Evolutionary conservation across 2,888 invertebrate genomes (phyloP).

Genomic region (Automeris io): DNA sequence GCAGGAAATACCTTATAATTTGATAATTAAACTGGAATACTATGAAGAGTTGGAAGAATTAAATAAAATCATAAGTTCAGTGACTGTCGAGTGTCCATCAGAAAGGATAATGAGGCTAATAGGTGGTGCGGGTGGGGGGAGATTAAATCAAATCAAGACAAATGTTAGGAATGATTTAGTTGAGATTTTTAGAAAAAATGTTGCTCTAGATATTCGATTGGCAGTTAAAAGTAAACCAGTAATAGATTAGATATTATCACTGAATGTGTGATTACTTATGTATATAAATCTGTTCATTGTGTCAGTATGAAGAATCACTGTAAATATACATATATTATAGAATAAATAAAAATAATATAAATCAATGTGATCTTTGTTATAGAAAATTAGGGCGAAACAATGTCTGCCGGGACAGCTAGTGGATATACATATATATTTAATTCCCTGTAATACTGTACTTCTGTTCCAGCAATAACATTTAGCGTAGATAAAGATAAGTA

Average conservation of each 20-base stretch:
- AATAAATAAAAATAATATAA: no score
- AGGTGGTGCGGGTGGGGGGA: slow-evolving; percentile 81
- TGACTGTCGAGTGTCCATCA: slow-evolving; percentile 80
- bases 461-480: no score
- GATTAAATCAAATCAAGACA: slow-evolving; percentile 83
- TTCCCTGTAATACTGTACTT: no score
- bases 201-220: slow-evolving; percentile 54
- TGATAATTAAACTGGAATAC: slow-evolving; percentile 81
- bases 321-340: background rate
- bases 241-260: background rate
- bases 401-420: no score
- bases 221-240: slow-evolving; percentile 32
- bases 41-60: slow-evolving; percentile 76
- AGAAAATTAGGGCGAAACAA: no score
- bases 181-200: slow-evolving; percentile 79
- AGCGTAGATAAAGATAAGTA: no score
- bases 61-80: slow-evolving; percentile 63
- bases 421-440: no score
- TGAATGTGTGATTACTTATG: background rate
- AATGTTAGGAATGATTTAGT: slow-evolving; percentile 79
- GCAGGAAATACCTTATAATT: slow-evolving; percentile 90
- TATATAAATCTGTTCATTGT: no score
- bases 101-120: slow-evolving; percentile 80
- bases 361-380: no score
- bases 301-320: no score